Percentiles rank a stretch among this genome's conserved stretches.
These are phyloP conservation scores for Phania funesta DNA, from an alignment of 2,888 invertebrate species.

Conservation along the genomic window DNA sequence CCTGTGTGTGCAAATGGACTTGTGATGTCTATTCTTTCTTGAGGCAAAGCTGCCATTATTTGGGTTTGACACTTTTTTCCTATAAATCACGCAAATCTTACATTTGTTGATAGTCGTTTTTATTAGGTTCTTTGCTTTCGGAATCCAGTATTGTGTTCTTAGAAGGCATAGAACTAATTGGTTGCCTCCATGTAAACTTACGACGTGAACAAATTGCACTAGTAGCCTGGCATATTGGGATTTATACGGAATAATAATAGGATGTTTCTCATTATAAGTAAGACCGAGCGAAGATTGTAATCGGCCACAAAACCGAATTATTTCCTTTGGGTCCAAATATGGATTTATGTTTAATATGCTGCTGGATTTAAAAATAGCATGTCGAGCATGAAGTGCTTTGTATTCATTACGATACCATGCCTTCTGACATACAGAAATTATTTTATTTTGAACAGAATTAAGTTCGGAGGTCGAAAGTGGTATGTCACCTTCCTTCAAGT, in stretches of 20 bases:
- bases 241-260: background rate
- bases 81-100: background rate
- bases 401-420: background rate
- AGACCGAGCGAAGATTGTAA: background rate
- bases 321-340: background rate
- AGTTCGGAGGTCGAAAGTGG: no score
- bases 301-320: no score
- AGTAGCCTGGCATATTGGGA: background rate
- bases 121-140: background rate
- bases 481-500: no score
- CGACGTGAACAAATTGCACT: background rate
- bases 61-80: no score
- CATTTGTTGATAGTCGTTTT: background rate
- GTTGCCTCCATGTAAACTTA: background rate
- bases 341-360: background rate
- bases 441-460: background rate
- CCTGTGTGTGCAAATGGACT: no score
- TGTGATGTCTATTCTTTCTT: background rate
- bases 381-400: background rate
- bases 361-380: background rate
- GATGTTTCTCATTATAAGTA: background rate
- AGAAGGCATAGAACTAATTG: background rate
- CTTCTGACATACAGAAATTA: background rate
- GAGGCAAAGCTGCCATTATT: no score
- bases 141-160: background rate